phyloP scores from a whole-genome alignment of 2,888 invertebrate species.

The Dryobotodes eremita region DNA sequence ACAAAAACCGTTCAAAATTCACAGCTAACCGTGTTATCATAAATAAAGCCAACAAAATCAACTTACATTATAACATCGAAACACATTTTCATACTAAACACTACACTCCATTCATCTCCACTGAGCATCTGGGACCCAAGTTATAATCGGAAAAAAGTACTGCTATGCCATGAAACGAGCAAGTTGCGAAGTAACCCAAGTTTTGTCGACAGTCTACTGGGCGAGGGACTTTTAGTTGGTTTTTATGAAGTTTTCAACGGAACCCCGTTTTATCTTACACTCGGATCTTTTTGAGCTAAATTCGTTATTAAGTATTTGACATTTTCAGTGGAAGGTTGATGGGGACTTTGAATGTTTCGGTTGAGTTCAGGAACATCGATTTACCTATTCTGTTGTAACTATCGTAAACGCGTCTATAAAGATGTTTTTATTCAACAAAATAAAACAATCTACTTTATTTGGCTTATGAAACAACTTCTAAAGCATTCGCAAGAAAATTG shows the following conservation, averaged over 20 bases:
- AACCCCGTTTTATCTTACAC: conserved; percentile 61
- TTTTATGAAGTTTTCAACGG: conserved; percentile 68
- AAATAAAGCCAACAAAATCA: conserved; percentile 34
- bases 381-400: neutral
- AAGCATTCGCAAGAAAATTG: neutral
- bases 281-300: conserved; percentile 65
- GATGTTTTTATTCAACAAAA: neutral
- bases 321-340: conserved; percentile 33
- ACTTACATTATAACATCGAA: conserved; percentile 23
- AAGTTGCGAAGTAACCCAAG: conserved; percentile 65
- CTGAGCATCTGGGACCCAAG: conserved; percentile 61
- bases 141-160: conserved; percentile 68
- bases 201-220: conserved; percentile 63
- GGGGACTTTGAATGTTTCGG: conserved; percentile 25
- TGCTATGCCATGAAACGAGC: conserved; percentile 55
- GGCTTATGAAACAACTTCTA: neutral
- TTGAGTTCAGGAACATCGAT: conserved; percentile 9
- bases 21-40: neutral
- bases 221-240: conserved; percentile 65
- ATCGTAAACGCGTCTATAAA: neutral
- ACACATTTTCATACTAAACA: conserved; percentile 53
- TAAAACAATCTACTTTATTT: neutral
- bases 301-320: conserved; percentile 65
- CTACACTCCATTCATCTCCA: conserved; percentile 53
- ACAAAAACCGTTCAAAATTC: neutral